A percentile compares a stretch with the other conserved stretches of the same genome.
These are phyloP conservation scores for Microctonus hyperodae DNA, from an alignment of 2,888 invertebrate species.

Conservation along the genomic window DNA sequence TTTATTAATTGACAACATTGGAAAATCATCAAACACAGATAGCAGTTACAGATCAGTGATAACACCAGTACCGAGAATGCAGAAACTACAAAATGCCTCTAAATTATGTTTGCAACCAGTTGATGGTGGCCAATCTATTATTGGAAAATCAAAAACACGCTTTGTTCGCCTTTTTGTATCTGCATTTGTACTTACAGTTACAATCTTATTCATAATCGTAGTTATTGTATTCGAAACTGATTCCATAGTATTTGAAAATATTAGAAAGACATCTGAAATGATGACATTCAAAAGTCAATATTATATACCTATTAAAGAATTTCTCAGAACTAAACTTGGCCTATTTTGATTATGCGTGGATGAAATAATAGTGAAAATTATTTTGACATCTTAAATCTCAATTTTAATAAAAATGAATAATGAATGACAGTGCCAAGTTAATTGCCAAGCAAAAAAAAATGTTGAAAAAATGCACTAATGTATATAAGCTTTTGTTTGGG, in stretches of 20 bases:
- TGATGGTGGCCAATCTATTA: slow-evolving; percentile 22
- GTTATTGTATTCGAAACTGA: slow-evolving; percentile 82
- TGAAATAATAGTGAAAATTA: background rate
- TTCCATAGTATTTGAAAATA: slow-evolving; percentile 72
- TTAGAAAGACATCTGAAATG: slow-evolving; percentile 81
- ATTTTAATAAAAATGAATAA: slow-evolving; percentile 2
- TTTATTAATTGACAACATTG: slow-evolving; percentile 63
- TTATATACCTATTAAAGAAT: slow-evolving; percentile 84
- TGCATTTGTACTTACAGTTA: slow-evolving; percentile 77
- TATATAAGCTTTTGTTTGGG: no score
- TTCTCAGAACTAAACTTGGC: slow-evolving; percentile 71
- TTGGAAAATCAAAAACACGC: slow-evolving; percentile 52
- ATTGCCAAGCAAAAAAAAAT: slow-evolving; percentile 3
- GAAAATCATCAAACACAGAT: slow-evolving; percentile 54
- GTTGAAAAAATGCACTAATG: no score
- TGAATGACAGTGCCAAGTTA: slow-evolving; percentile 22
- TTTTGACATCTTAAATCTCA: slow-evolving; percentile 1
- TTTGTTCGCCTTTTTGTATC: slow-evolving; percentile 78
- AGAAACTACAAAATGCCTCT: slow-evolving; percentile 57
- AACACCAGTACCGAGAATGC: slow-evolving; percentile 60
- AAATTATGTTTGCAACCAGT: slow-evolving; percentile 50
- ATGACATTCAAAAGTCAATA: slow-evolving; percentile 77
- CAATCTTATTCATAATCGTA: slow-evolving; percentile 73
- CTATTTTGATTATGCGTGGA: slow-evolving; percentile 67
- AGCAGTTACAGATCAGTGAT: slow-evolving; percentile 57